phyloP scores from a whole-genome alignment of 2,888 invertebrate species.

The Agonopterix arenella region DNA sequence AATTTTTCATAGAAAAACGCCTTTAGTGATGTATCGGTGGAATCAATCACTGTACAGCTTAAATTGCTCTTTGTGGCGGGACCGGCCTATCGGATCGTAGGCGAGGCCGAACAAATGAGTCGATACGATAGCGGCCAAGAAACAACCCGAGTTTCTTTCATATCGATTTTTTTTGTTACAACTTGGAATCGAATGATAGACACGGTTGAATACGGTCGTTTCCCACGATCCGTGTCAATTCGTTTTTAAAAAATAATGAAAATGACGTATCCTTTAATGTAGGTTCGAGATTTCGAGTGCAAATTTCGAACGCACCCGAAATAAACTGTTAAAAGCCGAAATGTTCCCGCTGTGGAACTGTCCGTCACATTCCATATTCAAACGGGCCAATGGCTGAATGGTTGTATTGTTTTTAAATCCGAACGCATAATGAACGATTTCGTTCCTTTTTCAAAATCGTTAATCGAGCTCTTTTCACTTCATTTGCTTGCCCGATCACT shows the following conservation, averaged over 20 bases:
- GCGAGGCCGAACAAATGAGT: constrained; percentile 38
- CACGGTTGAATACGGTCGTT: constrained; percentile 29
- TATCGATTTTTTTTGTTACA: constrained; percentile 12
- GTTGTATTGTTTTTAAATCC: constrained; percentile 68
- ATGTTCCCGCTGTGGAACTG: constrained; percentile 39
- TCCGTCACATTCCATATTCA: constrained; percentile 69
- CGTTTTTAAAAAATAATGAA: constrained; percentile 46
- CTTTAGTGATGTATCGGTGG: constrained; percentile 74
- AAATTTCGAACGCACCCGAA: constrained; percentile 39
- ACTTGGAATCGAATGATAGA: constrained; percentile 16
- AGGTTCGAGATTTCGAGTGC: constrained; percentile 25
- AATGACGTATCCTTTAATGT: constrained; percentile 31
- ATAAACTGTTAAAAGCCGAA: constrained; percentile 56
- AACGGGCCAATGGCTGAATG: constrained; percentile 59
- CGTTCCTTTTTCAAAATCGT: constrained; percentile 56
- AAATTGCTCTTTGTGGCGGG: constrained; percentile 60
- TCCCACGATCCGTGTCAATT: constrained; percentile 43
- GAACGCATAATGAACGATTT: constrained; percentile 59
- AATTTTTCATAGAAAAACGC: constrained; percentile 77
- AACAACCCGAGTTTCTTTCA: constrained; percentile 15
- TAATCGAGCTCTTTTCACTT: constrained; percentile 70
- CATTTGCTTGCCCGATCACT: constrained; percentile 54
- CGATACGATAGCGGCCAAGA: constrained; percentile 28
- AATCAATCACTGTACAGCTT: constrained; percentile 71
- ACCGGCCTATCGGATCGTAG: constrained; percentile 52